A percentile compares a stretch with the other conserved stretches of the same genome.
Conservation (phyloP, 2,113 vertebrate genomes). For the Perccottus glenii region DNA sequence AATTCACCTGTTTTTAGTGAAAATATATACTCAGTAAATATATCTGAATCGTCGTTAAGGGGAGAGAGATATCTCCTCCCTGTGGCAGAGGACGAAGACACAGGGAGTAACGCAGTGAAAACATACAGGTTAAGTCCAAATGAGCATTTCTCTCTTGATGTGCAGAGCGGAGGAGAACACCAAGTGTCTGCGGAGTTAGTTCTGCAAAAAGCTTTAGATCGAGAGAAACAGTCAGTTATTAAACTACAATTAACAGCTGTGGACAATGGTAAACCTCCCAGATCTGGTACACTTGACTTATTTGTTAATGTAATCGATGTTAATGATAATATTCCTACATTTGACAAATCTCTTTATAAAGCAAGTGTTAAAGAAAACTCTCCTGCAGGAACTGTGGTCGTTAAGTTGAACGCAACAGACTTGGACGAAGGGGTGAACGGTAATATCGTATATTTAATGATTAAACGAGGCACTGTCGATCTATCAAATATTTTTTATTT, state of each 20-base stretch:
- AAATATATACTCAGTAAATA: constrained; percentile 17
- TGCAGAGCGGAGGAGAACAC: constrained; percentile 35
- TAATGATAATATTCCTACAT: constrained; percentile 69
- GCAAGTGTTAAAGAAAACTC: constrained; percentile 58
- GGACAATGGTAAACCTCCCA: constrained; percentile 59
- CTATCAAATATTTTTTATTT: constrained; percentile 76
- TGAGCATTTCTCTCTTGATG: constrained; percentile 41
- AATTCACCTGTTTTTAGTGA: constrained; percentile 65
- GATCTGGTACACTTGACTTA: constrained; percentile 50
- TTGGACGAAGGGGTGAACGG: constrained; percentile 74
- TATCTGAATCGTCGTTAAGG: constrained; percentile 18
- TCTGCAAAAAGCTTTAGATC: constrained; percentile 59
- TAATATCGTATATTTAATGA: constrained; percentile 68
- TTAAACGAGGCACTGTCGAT: constrained; percentile 75
- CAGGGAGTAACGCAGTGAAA: constrained; percentile 28
- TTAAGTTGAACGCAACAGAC: constrained; percentile 71
- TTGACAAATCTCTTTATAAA: constrained; percentile 70
- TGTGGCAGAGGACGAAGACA: constrained; percentile 44
- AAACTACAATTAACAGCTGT: constrained; percentile 48
- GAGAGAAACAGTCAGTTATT: constrained; percentile 61
- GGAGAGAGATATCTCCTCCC: constrained; percentile 50
- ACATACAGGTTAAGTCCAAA: constrained; percentile 38
- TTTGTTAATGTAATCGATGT: constrained; percentile 64
- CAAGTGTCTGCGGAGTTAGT: constrained; percentile 46
- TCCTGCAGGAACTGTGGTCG: constrained; percentile 20